A percentile compares a stretch with the other conserved stretches of the same genome.
Conservation (phyloP, 2,888 invertebrate genomes). For the Thymelicus lineola region DNA sequence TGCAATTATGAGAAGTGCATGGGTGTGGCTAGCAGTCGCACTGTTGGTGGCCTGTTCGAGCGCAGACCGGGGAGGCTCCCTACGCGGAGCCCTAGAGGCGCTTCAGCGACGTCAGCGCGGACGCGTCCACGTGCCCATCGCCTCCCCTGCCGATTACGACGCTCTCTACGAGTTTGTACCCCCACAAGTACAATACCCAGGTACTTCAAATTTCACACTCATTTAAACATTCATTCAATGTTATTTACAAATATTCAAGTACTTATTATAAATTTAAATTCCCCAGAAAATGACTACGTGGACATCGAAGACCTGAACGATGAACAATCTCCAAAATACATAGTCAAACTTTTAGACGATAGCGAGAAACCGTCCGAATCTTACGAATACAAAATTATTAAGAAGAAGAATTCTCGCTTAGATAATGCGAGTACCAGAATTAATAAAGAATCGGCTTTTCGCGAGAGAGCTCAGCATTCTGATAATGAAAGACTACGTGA, state of each 20-base stretch:
- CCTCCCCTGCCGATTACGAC: constrained; percentile 69
- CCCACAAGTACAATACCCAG: constrained; percentile 67
- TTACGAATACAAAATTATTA: constrained; percentile 84
- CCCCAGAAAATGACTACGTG: constrained; percentile 69
- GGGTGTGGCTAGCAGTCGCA: constrained; percentile 61
- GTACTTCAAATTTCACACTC: constrained; percentile 47
- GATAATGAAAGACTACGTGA: constrained; percentile 74
- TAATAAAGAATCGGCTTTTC: constrained; percentile 75
- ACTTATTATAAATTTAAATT: not conserved
- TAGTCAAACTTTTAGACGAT: constrained; percentile 69
- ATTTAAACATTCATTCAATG: not conserved
- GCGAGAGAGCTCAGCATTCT: constrained; percentile 72
- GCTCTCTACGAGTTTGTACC: constrained; percentile 73
- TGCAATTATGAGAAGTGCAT: constrained; percentile 60
- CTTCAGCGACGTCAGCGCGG: constrained; percentile 81
- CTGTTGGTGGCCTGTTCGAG: constrained; percentile 53
- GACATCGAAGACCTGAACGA: constrained; percentile 71
- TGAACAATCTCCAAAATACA: constrained; percentile 66
- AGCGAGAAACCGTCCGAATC: constrained; percentile 78
- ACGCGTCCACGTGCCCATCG: constrained; percentile 60
- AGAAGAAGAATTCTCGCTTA: constrained; percentile 73
- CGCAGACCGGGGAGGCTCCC: constrained; percentile 71
- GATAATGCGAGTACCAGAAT: constrained; percentile 44
- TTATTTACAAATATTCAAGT: not conserved
- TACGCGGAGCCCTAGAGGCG: constrained; percentile 81